A percentile compares a stretch with the other conserved stretches of the same genome.
Evolutionary conservation across 1,140 invertebrate genomes (phyloP).

Genomic region (Matsumurasca onukii): DNA sequence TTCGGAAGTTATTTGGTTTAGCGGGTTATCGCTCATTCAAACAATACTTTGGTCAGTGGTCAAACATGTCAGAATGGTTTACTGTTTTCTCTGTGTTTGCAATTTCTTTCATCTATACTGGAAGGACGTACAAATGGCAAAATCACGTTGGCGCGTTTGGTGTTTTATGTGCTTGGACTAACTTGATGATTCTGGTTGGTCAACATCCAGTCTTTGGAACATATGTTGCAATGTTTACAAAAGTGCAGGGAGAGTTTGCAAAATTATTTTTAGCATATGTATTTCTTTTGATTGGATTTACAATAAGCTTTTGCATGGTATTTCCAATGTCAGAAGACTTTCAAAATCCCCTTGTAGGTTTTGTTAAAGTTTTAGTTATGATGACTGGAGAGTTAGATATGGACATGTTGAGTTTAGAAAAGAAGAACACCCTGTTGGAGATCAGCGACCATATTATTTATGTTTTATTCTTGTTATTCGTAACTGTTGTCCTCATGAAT

Average conservation of each 20-base stretch:
- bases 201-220: conserved; percentile 81
- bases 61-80: conserved; percentile 84
- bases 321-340: conserved; percentile 79
- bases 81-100: conserved; percentile 78
- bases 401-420: conserved; percentile 64
- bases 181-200: conserved; percentile 85
- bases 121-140: conserved; percentile 77
- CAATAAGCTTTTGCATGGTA: conserved; percentile 82
- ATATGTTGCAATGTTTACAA: conserved; percentile 85
- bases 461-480: conserved; percentile 70
- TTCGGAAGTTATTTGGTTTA: conserved; percentile 73
- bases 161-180: conserved; percentile 80
- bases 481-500: conserved; percentile 82
- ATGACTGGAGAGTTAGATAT: conserved; percentile 85
- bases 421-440: conserved; percentile 55
- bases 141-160: conserved; percentile 78
- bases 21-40: conserved; percentile 71
- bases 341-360: conserved; percentile 72
- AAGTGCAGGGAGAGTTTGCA: conserved; percentile 80
- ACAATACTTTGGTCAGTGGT: conserved; percentile 77
- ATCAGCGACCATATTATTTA: conserved; percentile 73
- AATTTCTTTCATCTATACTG: conserved; percentile 75
- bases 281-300: conserved; percentile 80
- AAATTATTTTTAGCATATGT: conserved; percentile 81
- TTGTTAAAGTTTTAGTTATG: conserved; percentile 84